Evolutionary conservation across 2,888 invertebrate species (phyloP), one percentile per base, ranked within the genome.

Genomic region (Epirrhoe tristata): DNA sequence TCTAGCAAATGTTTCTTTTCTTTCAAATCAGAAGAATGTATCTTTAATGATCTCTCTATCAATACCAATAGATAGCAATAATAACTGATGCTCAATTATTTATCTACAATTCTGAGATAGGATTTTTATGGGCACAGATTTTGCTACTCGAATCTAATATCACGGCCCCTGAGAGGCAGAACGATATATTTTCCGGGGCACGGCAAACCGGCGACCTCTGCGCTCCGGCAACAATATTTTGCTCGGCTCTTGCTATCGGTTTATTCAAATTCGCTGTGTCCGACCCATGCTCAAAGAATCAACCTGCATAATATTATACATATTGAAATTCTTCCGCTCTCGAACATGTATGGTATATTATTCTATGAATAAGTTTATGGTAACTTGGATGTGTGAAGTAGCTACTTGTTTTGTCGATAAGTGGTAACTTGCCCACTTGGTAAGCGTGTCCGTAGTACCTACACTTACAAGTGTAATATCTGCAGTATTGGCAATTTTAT

Each of bases 261-360:
- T 91, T 93, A 93, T 93, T 92, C 91, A 93, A 91, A 93, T 93
- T 87, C 84, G 87, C 79, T 82, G 75, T 89, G 90, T 89, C 88
- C 86, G 88, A 90, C 88, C 91, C 91, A 83, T 77, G 86, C 91
- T 90, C 91, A 88, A 90, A 91, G 91, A 91, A 91, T 91, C 90
- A 91, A 90, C 90, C 91, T 89, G 91, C 89, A 92, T 93, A 89
- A 89, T 87, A 89, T 91, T 90, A 91, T 89, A 91, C 88, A 91
- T 92, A 92, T 92, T 91, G 90, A 91, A 91, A 92, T 90, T 91
- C 89, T 88, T 90, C 85, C 84, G 82, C 85, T 83, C 83, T 84
- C 81, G 82, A 87, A 87, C 84, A 87, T 85, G 81, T 80, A 83
- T 79, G 79, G 84, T 87, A 86, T 88, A 88, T 90, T 86, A 87